Evolutionary conservation across 2,888 invertebrate species (phyloP).

Genomic region (Yponomeuta sedellus): DNA sequence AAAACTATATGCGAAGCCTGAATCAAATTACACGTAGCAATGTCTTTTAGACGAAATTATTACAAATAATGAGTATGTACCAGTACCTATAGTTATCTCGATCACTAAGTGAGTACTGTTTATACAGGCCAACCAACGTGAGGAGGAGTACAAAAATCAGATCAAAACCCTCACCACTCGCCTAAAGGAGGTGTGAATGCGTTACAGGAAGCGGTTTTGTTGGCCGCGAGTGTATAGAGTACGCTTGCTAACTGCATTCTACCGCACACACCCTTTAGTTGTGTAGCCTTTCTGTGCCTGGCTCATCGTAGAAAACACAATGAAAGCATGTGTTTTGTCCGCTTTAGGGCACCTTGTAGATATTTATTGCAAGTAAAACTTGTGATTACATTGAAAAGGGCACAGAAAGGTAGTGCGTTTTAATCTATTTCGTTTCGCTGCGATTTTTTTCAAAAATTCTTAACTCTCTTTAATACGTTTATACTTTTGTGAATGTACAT

Average conservation of each 20-base stretch:
- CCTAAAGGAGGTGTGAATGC: constrained; percentile 96
- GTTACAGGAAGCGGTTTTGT: constrained; percentile 26
- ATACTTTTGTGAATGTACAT: constrained; percentile 45
- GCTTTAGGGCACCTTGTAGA: too few species aligned
- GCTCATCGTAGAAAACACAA: constrained; percentile 31
- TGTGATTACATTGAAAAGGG: background rate
- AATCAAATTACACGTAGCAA: too few species aligned
- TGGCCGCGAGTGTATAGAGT: constrained; percentile 49
- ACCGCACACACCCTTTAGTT: constrained; percentile 43
- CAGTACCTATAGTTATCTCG: background rate
- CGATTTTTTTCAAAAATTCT: background rate
- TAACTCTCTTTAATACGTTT: constrained; percentile 36
- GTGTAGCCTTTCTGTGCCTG: constrained; percentile 35
- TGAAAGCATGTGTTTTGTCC: constrained; percentile 13
- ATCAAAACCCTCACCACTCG: constrained; percentile 99
- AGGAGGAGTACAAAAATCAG: constrained; percentile 99
- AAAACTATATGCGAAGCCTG: too few species aligned
- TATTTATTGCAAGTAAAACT: background rate
- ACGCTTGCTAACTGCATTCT: constrained; percentile 69
- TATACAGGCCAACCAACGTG: constrained; percentile 97
- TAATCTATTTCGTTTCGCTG: constrained; percentile 15
- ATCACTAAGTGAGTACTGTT: constrained; percentile 28
- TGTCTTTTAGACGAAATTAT: background rate
- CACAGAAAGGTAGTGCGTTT: constrained; percentile 3
- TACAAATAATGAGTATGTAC: background rate